phyloP scores from a whole-genome alignment of 2,888 invertebrate species.

The Macrosiphum euphorbiae region DNA sequence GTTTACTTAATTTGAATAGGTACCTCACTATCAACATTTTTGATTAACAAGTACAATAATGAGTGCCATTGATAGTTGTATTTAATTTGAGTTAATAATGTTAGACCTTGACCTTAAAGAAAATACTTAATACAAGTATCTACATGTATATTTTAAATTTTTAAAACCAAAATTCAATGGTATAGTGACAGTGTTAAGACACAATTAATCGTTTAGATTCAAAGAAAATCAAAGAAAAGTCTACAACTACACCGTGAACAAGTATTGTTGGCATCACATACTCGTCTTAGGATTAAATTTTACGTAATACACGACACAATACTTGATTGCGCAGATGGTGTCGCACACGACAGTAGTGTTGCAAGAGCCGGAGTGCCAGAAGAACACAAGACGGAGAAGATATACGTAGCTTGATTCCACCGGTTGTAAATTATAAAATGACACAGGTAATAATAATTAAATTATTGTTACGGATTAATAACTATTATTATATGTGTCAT shows the following conservation, averaged over 20 bases:
- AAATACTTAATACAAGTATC: not conserved
- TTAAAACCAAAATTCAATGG: not conserved
- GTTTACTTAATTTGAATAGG: not conserved
- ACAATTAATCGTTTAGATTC: not conserved
- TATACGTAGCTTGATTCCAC: not conserved
- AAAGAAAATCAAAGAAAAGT: too few species aligned
- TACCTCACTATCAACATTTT: not conserved
- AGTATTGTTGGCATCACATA: constrained; percentile 63
- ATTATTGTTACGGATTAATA: not conserved
- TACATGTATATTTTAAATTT: not conserved
- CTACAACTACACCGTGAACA: not conserved
- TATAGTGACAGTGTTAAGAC: not conserved
- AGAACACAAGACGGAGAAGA: not conserved
- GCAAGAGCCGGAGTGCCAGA: not conserved
- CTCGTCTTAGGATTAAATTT: constrained; percentile 49
- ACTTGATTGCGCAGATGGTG: constrained; percentile 50
- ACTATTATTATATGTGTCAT: not conserved
- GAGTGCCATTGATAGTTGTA: not conserved
- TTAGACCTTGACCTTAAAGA: constrained; percentile 14
- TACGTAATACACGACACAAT: constrained; percentile 62
- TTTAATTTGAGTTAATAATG: constrained; percentile 28
- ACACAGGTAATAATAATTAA: not conserved
- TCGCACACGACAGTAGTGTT: not conserved
- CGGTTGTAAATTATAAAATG: not conserved
- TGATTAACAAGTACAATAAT: not conserved